Evolutionary conservation across 2,888 invertebrate genomes (phyloP).

Genomic region (Linyphia triangularis): DNA sequence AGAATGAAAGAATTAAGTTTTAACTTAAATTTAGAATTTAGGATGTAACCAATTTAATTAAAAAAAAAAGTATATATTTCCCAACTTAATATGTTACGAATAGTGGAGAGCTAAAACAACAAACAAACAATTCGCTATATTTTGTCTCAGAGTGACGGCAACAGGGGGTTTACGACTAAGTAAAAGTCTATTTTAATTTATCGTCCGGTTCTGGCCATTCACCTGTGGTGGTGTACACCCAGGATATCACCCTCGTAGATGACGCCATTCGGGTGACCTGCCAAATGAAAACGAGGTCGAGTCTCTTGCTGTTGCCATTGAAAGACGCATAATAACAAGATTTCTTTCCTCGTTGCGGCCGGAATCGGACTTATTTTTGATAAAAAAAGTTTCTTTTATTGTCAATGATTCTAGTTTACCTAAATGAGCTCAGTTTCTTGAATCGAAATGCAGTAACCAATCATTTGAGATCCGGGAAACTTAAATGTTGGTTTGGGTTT

Average conservation of each 20-base stretch:
- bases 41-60: no score
- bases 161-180: background rate
- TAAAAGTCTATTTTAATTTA: background rate
- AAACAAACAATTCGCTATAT: no score
- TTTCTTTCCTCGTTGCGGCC: background rate
- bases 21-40: no score
- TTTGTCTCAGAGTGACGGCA: background rate
- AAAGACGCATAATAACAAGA: slow-evolving; percentile 23
- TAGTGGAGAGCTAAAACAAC: no score
- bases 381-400: background rate
- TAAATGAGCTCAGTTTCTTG: background rate
- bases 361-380: slow-evolving; percentile 18
- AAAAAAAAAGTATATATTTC: no score
- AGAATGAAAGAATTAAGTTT: no score
- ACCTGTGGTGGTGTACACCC: slow-evolving; percentile 36
- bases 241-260: slow-evolving; percentile 10
- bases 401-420: background rate
- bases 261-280: slow-evolving; percentile 57
- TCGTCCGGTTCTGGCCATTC: slow-evolving; percentile 17
- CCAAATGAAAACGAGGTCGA: slow-evolving; percentile 40
- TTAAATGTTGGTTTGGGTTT: background rate
- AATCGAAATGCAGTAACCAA: background rate
- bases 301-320: slow-evolving; percentile 54
- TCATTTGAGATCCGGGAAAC: background rate
- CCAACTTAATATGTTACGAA: no score